Evolutionary conservation across 1,140 invertebrate genomes (phyloP), one percentile per base, ranked within the genome.

Genomic region (Proctacanthus coquilletti): DNA sequence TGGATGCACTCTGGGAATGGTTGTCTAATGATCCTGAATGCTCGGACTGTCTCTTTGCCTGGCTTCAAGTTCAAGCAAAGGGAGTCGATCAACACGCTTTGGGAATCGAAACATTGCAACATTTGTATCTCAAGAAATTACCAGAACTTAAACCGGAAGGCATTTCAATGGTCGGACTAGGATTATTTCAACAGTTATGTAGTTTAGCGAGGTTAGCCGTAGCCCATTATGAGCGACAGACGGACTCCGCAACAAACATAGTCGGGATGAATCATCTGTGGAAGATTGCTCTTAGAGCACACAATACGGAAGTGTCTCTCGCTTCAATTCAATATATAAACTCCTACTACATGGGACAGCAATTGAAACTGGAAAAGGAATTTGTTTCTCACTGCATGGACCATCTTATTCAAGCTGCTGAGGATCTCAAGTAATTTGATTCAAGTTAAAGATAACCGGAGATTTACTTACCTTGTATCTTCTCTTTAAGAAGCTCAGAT

Each of bases 311-410:
- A 57, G 89, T 94, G 1, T 92, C 85, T 42, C 80, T 92, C 74
- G 80, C 86, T 4, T 87, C 89, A 1, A 94, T 93, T 40, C 85
- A 93, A 51, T 89, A 89, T 53, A 65, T 94, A 21, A 94, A 93
- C 53, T 79, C 77, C 47, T 91, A 86, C 51, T 95, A 93, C 60
- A 88, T 93, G 70, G 84, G 84, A 18, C 77, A 84, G 44, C 82
- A 87, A 56, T 53, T 93, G 18, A 83, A 87, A 38, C 79, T 87
- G 44, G 88, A 94, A 56, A 80, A 84, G 40, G 87, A 93, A 52
- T 94, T 95, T 60, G 80, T 94, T 1, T 73, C 78, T 1, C 79
- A 85, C 43, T 93, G 88, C 51, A 94, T 94, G 86, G 77, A 77
- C 21, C 84, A 88, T 60, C 64, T 95, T 4, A 76, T 78, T 5